Percentiles rank a stretch among this genome's conserved stretches.
These are phyloP conservation scores for Halictus rubicundus DNA, from an alignment of 1,140 invertebrate genomes.

Conservation along the genomic window DNA sequence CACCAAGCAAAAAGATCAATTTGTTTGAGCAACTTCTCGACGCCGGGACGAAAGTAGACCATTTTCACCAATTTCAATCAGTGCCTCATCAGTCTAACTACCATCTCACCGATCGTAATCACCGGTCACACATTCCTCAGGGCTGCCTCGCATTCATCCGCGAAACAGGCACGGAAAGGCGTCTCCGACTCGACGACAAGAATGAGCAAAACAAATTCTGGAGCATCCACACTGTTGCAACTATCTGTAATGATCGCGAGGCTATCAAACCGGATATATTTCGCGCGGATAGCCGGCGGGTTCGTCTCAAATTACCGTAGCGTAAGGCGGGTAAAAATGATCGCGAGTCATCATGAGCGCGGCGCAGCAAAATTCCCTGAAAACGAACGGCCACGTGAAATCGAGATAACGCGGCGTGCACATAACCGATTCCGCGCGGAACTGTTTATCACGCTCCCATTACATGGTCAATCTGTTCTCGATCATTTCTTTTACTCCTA, in stretches of 20 bases:
- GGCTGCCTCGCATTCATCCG: too few species aligned
- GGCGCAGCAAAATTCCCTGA: neutral
- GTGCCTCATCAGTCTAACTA: too few species aligned
- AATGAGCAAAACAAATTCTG: too few species aligned
- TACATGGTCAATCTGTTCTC: neutral
- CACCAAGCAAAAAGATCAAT: too few species aligned
- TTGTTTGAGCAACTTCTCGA: too few species aligned
- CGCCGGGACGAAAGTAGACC: too few species aligned
- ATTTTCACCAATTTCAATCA: too few species aligned
- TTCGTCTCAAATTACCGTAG: neutral
- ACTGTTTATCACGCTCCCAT: conserved; percentile 10
- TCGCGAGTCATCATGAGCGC: neutral
- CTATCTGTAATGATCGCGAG: neutral
- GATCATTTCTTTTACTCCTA: neutral
- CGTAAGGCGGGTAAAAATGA: neutral
- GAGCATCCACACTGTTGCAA: too few species aligned
- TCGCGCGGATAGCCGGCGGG: neutral
- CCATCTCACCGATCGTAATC: too few species aligned
- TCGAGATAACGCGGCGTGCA: neutral
- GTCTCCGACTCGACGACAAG: too few species aligned
- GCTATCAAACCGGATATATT: neutral
- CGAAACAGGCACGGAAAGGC: too few species aligned
- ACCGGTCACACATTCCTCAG: too few species aligned
- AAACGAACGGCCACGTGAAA: neutral
- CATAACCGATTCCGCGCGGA: neutral